A percentile compares a stretch with the other conserved stretches of the same genome.
These are phyloP conservation scores for Aphaenogaster ashmeadi DNA, from an alignment of 1,140 invertebrate species.

Conservation along the genomic window DNA sequence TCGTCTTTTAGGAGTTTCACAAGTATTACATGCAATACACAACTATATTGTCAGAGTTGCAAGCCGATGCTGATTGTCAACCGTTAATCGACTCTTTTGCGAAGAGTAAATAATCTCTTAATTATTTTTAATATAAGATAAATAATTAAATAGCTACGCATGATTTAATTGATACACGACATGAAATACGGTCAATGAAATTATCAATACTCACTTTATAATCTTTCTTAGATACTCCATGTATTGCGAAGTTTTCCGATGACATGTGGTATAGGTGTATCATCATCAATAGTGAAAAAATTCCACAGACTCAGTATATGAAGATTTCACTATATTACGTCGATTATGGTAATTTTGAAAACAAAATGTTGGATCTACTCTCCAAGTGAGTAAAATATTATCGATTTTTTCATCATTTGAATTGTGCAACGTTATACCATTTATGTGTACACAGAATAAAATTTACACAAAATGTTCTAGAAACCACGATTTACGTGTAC, in stretches of 20 bases:
- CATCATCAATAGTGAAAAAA: constrained; percentile 82
- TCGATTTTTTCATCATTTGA: constrained; percentile 18
- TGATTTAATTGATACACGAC: background rate
- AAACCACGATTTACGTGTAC: constrained; percentile 56
- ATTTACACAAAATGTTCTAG: constrained; percentile 45
- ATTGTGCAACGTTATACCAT: background rate
- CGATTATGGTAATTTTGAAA: constrained; percentile 90
- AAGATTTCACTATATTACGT: constrained; percentile 87
- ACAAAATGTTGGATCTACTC: constrained; percentile 26
- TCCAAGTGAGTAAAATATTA: constrained; percentile 68
- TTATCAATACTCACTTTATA: background rate
- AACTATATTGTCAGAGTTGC: constrained; percentile 73
- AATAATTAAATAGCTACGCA: background rate
- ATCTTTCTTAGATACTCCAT: constrained; percentile 76
- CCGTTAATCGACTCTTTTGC: constrained; percentile 67
- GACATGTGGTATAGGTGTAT: constrained; percentile 88
- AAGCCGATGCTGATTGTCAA: constrained; percentile 66
- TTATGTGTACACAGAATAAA: background rate
- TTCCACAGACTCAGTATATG: background rate
- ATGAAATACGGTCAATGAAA: background rate
- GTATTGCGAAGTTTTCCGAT: constrained; percentile 80
- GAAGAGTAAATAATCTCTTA: constrained; percentile 64
- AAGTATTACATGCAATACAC: constrained; percentile 50
- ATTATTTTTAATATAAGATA: background rate
- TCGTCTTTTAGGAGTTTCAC: constrained; percentile 13